These are phyloP conservation scores for Dunckerocampus dactyliophorus DNA, from an alignment of 2,113 vertebrate species.

Conservation along the genomic window DNA sequence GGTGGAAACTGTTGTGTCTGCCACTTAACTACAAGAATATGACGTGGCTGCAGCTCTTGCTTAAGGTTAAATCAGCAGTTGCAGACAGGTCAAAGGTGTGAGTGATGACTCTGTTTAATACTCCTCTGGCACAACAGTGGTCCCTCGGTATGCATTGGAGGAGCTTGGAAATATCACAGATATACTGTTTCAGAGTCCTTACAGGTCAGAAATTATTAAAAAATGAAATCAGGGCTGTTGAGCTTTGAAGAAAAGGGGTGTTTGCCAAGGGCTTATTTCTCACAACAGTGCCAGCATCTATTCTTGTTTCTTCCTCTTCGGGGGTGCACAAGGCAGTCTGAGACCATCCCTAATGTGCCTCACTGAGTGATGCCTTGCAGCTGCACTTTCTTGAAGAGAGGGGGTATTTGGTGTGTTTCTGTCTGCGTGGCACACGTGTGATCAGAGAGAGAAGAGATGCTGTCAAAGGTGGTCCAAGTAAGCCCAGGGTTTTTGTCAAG, in stretches of 20 bases:
- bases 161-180: constrained; percentile 57
- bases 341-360: constrained; percentile 46
- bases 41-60: constrained; percentile 14
- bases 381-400: constrained; percentile 20
- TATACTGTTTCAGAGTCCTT: constrained; percentile 63
- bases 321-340: constrained; percentile 38
- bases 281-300: constrained; percentile 60
- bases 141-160: constrained; percentile 29
- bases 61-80: constrained; percentile 10
- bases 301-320: constrained; percentile 48
- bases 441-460: neutral
- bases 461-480: neutral
- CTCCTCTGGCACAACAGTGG: constrained; percentile 39
- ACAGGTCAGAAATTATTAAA: constrained; percentile 60
- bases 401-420: neutral
- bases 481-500: constrained; percentile 1
- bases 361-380: constrained; percentile 32
- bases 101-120: constrained; percentile 44
- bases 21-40: constrained; percentile 4
- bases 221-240: constrained; percentile 50
- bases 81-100: constrained; percentile 46
- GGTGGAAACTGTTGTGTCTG: neutral
- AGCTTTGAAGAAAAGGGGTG: constrained; percentile 50
- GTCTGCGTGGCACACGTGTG: too few species aligned
- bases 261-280: constrained; percentile 50